Conservation (phyloP, 2,888 invertebrate species). For the Amphipoea lucens region DNA sequence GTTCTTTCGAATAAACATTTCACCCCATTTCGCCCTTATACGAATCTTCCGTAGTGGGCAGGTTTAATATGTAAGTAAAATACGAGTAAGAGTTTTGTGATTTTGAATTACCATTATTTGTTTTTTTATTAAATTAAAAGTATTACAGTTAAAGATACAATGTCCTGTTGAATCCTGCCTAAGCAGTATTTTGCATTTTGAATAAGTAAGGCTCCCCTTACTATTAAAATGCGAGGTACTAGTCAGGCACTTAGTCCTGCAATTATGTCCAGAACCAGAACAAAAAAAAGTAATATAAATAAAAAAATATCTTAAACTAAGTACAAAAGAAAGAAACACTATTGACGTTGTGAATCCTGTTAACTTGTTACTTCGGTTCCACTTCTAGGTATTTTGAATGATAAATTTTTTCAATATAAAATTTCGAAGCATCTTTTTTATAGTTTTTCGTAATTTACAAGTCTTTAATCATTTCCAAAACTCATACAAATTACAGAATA, state of each 20-base stretch:
- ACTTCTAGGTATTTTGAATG: neutral
- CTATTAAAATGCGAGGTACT: neutral
- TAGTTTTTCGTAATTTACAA: neutral
- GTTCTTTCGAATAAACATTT: slow-evolving; percentile 58
- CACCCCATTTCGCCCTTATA: slow-evolving; percentile 34
- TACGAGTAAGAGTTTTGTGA: neutral
- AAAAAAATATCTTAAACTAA: neutral
- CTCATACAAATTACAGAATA: neutral
- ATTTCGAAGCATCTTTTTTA: too few species aligned
- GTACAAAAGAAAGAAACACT: neutral
- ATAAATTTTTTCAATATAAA: too few species aligned
- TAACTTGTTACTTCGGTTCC: neutral
- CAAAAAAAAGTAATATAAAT: too few species aligned
- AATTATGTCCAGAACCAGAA: neutral
- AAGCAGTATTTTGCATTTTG: neutral
- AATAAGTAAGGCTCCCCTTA: neutral
- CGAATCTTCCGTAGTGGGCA: slow-evolving; percentile 24
- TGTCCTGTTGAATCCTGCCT: neutral
- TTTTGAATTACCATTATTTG: neutral
- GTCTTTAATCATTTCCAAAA: neutral
- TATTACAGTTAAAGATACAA: neutral
- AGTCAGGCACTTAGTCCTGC: neutral
- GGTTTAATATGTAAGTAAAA: slow-evolving; percentile 41
- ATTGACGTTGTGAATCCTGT: neutral
- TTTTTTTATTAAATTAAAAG: neutral